Evolutionary conservation across 2,113 vertebrate species (phyloP), one percentile per base, ranked within the genome.

Genomic region (Prionailurus viverrinus): DNA sequence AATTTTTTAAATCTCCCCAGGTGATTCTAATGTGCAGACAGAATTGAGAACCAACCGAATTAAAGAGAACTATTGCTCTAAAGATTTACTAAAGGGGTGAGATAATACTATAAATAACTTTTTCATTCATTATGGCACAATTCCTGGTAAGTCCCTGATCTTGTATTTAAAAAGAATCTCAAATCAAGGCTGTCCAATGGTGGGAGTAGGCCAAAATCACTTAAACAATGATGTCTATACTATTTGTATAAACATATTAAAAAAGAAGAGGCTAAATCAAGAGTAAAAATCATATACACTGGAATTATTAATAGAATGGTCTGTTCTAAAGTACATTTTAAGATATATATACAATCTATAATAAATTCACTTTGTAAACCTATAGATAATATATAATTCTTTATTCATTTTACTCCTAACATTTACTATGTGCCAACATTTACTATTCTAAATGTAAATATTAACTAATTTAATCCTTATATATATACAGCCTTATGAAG

Each of bases 391-490:
- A 48, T 11, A 73, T 61, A 80, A 71, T 86, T 88, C 12, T 76
- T 92, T 87, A 91, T 55, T 89, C 63, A 69, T 78, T 83, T 85
- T 55, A 83, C 16, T 80, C 25, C 25, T 41, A 84, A 74, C 65
- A 51, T 39, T 83, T 69, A 84, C 21, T 63, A 80, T 61, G 9
- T 48, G 12, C 13, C 51, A 92, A n/a, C 55, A 58, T 58, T 58
- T 58, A 7, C 3, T 84, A 15, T 79, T 80, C 31, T 89, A 93
- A 78, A 85, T 89, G 27, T 25, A 85, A 90, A 80, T n/a, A 93
- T 29, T 68, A 92, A 95, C 83, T 95, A 89, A 92, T 63, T 93
- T 79, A 87, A 91, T 87, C 53, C 23, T 89, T 63, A 76, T 21
- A 66, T 27, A 66, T 71, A 21, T 41, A 89, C 63, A 95, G 83